Evolutionary conservation across 2,888 invertebrate species (phyloP).

Genomic region (Microplitis deprimator): DNA sequence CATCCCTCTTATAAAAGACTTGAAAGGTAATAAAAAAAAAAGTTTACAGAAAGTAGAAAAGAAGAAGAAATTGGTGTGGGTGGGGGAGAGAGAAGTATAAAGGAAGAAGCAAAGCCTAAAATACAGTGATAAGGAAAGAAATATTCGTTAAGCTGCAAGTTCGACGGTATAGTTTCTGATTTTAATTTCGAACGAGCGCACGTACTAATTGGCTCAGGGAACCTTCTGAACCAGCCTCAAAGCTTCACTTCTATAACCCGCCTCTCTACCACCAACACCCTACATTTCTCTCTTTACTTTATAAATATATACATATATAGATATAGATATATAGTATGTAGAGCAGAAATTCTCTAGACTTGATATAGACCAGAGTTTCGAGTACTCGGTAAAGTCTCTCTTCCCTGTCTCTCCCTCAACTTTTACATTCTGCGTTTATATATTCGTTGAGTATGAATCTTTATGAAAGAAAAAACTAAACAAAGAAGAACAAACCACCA

Average conservation of each 20-base stretch:
- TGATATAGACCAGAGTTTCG: neutral
- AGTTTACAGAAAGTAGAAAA: neutral
- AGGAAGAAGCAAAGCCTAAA: neutral
- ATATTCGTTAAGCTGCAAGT: constrained; percentile 24
- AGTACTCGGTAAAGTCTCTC: neutral
- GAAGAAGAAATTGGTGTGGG: neutral
- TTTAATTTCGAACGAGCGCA: constrained; percentile 29
- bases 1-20: neutral
- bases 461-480: constrained; percentile 10
- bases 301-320: neutral
- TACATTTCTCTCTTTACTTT: neutral
- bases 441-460: constrained; percentile 9
- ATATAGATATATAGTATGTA: neutral
- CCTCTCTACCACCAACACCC: neutral
- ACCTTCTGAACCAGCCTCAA: constrained; percentile 18
- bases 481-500: constrained; percentile 20
- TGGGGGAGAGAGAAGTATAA: neutral
- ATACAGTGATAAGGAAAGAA: constrained; percentile 1
- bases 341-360: neutral
- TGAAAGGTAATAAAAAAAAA: neutral
- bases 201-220: constrained; percentile 31
- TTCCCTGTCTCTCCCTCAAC: neutral
- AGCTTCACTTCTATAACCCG: constrained; percentile 1
- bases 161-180: constrained; percentile 21
- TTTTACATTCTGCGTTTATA: neutral